Evolutionary conservation across 2,888 invertebrate species (phyloP).

Genomic region (Cephus sareptanus): DNA sequence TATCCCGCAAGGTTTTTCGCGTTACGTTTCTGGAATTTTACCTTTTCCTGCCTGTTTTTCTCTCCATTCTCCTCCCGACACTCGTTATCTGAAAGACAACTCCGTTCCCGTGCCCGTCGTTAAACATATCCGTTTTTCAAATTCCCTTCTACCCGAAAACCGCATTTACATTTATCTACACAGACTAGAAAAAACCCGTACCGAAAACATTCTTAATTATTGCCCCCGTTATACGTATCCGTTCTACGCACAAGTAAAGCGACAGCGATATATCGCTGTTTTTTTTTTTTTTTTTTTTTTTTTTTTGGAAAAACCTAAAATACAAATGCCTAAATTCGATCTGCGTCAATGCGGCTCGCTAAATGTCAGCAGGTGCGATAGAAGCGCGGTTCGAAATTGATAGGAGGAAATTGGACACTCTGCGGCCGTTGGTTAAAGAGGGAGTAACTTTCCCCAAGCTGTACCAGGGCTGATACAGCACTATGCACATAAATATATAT

Average conservation of each 20-base stretch:
- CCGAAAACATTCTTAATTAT: background rate
- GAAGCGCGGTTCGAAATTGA: background rate
- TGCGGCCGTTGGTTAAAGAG: conserved; percentile 11
- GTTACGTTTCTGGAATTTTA: background rate
- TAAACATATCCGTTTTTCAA: background rate
- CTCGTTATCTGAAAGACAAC: background rate
- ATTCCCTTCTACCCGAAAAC: background rate
- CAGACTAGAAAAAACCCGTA: background rate
- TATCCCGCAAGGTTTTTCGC: background rate
- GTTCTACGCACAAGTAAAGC: background rate
- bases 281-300: too few species aligned
- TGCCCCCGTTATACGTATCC: background rate
- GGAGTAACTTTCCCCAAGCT: conserved; percentile 13
- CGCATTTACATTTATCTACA: background rate
- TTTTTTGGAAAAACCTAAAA: background rate
- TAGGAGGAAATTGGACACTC: conserved; percentile 18
- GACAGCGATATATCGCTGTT: too few species aligned
- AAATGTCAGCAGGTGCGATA: background rate
- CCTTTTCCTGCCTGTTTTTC: too few species aligned
- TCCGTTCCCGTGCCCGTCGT: background rate
- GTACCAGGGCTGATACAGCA: conserved; percentile 8
- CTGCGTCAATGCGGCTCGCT: background rate
- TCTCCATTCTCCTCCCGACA: background rate
- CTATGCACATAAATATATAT: background rate
- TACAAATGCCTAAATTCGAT: background rate